Base-by-base conservation (phyloP, 2,888 invertebrate species). In the Parasteatoda lunata region DNA sequence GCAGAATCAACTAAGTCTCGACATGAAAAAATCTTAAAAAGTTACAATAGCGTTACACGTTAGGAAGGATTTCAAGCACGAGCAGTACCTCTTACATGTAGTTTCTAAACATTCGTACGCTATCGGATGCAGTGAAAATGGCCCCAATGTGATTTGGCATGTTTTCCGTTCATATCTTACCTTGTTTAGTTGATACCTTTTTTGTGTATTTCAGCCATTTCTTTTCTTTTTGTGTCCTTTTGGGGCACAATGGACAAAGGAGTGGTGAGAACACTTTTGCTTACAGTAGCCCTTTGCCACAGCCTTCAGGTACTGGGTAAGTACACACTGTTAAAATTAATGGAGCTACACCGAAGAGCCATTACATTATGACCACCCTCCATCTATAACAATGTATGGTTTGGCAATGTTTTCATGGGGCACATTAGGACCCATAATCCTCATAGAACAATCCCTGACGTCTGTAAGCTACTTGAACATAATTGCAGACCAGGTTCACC, bases 211-310 rank as follows among this genome's bases (percentile, higher is more conserved):
- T 11, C 65, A 88, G 88, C 78, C 0, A 15, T 88, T 45, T 85
- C 82, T 3, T 81, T 86, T 30, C 54, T 85, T 8, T 30, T 88
- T 49, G 85, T 82, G 85, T 75, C 83, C 3, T 86, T 88, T 59
- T 88, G 88, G 88, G 88, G 86, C 0, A 88, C 88, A 9, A 85
- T 82, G 85, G 88, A 88, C 70, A 88, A 88, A 71, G 82, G 77
- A 3, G 79, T 86, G 3, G 85, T 71, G 13, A 70, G 86, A 5
- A 76, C 78, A 6, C 77, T 88, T 15, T 54, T 88, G n/a, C 13
- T 84, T 3, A 81, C 85, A 2, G 64, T 68, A 6, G 82, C 82
- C 9, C 48, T 88, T 8, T 78, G 75, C 11, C 88, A 88, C 45
- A 49, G 15, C n/a, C 71, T 88, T 3, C 82, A 85, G 15, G 64